Percentiles rank a stretch among this genome's conserved stretches.
phyloP scores from a whole-genome alignment of 2,797 vertebrate genomes.

The Enteromius fasciolatus region DNA sequence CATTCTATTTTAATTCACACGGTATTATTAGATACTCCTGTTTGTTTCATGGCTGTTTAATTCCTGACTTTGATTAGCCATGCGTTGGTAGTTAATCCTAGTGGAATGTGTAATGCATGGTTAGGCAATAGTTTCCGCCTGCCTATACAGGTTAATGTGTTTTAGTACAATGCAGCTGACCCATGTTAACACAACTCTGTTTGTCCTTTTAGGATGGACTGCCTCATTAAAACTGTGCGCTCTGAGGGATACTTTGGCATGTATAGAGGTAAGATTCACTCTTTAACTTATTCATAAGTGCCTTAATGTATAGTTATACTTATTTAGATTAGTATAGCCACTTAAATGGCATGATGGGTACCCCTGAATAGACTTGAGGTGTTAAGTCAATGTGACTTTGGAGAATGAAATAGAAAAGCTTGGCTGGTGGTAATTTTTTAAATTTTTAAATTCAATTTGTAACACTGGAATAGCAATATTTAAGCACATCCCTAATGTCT shows the following conservation, averaged over 20 bases:
- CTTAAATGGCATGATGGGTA: constrained; percentile 37
- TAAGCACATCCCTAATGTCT: background rate
- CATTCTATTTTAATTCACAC: background rate
- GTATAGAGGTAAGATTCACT: constrained; percentile 85
- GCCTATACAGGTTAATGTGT: background rate
- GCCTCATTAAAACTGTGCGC: constrained; percentile 84
- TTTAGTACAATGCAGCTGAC: background rate
- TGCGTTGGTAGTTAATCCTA: constrained; percentile 24
- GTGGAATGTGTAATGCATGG: constrained; percentile 37
- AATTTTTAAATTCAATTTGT: too few species aligned
- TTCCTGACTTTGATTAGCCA: constrained; percentile 23
- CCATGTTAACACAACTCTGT: background rate
- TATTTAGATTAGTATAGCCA: constrained; percentile 2
- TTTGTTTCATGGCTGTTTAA: background rate
- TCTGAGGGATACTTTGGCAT: constrained; percentile 88
- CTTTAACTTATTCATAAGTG: constrained; percentile 5
- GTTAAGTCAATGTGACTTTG: background rate
- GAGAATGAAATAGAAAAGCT: background rate
- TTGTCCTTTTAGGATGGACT: constrained; percentile 80
- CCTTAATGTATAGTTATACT: background rate
- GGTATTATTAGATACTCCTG: background rate
- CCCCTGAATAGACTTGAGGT: constrained; percentile 25
- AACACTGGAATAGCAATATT: background rate
- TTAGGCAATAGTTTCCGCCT: constrained; percentile 22
- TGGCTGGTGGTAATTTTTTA: background rate